phyloP scores from a whole-genome alignment of 2,113 vertebrate species.

The Meriones unguiculatus region DNA sequence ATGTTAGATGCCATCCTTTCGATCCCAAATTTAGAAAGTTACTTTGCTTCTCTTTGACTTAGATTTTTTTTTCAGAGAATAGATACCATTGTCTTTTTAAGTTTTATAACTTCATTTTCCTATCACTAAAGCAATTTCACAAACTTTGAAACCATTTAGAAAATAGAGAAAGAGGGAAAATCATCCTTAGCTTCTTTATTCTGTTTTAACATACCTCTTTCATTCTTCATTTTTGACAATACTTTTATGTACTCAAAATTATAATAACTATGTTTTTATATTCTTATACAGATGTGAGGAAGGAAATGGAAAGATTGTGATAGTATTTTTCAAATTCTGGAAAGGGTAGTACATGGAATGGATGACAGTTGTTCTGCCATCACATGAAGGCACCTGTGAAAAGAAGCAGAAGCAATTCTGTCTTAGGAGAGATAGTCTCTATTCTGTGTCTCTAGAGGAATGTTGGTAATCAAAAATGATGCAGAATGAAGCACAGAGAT shows the following conservation, averaged over 20 bases:
- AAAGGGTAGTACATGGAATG: background rate
- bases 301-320: background rate
- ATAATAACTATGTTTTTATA: background rate
- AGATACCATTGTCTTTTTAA: background rate
- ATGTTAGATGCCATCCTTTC: background rate
- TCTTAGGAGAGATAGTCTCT: background rate
- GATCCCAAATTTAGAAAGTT: background rate
- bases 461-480: background rate
- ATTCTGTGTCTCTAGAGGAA: background rate
- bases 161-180: slow-evolving; percentile 7
- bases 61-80: background rate
- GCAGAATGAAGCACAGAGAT: background rate
- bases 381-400: background rate
- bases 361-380: background rate
- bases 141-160: slow-evolving; percentile 25
- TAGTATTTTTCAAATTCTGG: slow-evolving; percentile 23
- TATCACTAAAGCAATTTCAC: slow-evolving; percentile 25
- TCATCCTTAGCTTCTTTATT: background rate
- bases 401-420: background rate
- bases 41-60: background rate
- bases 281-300: slow-evolving; percentile 37
- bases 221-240: background rate
- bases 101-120: background rate
- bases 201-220: background rate
- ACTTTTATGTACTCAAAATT: slow-evolving; percentile 45